Percentiles rank a stretch among this genome's conserved stretches.
These are phyloP conservation scores for Nomada fabriciana DNA, from an alignment of 2,888 invertebrate genomes.

Conservation along the genomic window DNA sequence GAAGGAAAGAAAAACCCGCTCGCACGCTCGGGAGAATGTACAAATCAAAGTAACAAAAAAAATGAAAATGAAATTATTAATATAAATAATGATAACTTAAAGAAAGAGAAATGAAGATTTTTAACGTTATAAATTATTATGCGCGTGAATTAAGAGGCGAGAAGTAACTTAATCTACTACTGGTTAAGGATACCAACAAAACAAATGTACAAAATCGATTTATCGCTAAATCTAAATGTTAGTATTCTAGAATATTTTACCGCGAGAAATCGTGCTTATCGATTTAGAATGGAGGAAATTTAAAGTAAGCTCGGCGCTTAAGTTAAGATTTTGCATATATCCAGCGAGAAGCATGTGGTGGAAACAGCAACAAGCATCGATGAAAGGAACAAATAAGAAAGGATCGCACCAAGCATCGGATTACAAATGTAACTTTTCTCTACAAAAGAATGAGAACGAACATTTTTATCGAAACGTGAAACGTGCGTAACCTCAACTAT, in stretches of 20 bases:
- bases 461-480: slow-evolving; percentile 33
- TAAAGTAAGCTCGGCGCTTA: slow-evolving; percentile 59
- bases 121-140: slow-evolving; percentile 83
- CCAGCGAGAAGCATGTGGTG: slow-evolving; percentile 36
- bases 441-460: slow-evolving; percentile 31
- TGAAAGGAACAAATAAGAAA: background rate
- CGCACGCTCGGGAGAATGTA: slow-evolving; percentile 82
- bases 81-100: slow-evolving; percentile 81
- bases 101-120: slow-evolving; percentile 69
- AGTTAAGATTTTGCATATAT: slow-evolving; percentile 60
- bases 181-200: slow-evolving; percentile 75
- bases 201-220: slow-evolving; percentile 83
- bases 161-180: slow-evolving; percentile 70
- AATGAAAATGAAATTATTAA: slow-evolving; percentile 80
- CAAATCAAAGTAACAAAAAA: slow-evolving; percentile 80
- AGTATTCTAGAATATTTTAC: slow-evolving; percentile 82
- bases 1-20: slow-evolving; percentile 69
- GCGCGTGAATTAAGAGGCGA: slow-evolving; percentile 65
- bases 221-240: slow-evolving; percentile 82
- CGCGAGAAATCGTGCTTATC: slow-evolving; percentile 62
- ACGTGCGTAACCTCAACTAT: slow-evolving; percentile 41
- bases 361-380: background rate
- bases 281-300: slow-evolving; percentile 59
- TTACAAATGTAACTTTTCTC: slow-evolving; percentile 40
- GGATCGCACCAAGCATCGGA: slow-evolving; percentile 44